Evolutionary conservation across 1,140 invertebrate genomes (phyloP), one percentile per base, ranked within the genome.

Genomic region (Philotrypesis tridentata): DNA sequence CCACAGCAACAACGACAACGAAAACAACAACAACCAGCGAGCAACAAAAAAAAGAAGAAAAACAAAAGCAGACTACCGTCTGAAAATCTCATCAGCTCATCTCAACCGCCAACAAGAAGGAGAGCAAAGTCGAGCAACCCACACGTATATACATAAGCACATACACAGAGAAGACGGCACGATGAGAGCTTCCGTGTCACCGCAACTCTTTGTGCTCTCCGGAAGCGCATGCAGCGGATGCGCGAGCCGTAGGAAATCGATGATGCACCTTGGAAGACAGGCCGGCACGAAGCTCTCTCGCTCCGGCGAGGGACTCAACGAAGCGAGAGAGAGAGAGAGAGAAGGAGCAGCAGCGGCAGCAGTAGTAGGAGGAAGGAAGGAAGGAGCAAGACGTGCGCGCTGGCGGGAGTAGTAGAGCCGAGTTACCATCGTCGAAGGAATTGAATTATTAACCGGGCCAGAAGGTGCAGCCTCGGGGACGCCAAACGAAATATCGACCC

Each of bases 391-490:
- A 55, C 48, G 48, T 17, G 48, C 17, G 48, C 14, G 48, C 48
- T n/a, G 33, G 5, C 48, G 40, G 12, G 23, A 29, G 55, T 3
- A 60, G 85, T 86, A 89, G 84, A 60, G 86, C 27, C 84, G 84
- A 87, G 87, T 88, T 86, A 85, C 82, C 87, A 85, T 87, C 86
- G 87, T 89, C 87, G 88, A 91, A 91, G 88, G 88, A 91, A 92
- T 92, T 91, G 88, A 91, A 92, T 92, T 92, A 91, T 91, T 90
- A 89, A 90, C 87, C 88, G 89, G 86, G 86, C 86, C 89, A 90
- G 87, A 91, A 91, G 90, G 90, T 90, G 88, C 88, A 89, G 88
- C 87, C 78, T 80, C 75, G 74, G 40, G 71, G 43, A 73, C 63
- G 82, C 60, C 43, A 79, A 84, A 77, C 84, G 68, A 78, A 78